Percentiles rank a stretch among this genome's conserved stretches.
Conservation (phyloP, 2,113 vertebrate species). For the Cyprinus carpio region DNA sequence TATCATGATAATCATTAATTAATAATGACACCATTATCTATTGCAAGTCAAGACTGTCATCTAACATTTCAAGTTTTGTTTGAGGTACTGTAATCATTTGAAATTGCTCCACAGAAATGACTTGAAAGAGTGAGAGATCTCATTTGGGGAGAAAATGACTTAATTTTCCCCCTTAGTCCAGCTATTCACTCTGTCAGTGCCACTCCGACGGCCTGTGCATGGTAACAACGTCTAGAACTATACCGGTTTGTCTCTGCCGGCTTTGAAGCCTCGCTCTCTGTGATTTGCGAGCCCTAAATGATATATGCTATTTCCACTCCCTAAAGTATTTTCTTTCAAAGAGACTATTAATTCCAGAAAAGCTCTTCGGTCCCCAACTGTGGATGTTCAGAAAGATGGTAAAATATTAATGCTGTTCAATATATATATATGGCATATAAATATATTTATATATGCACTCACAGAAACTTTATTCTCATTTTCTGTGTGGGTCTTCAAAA, state of each 20-base stretch:
- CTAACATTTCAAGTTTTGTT: slow-evolving; percentile 9
- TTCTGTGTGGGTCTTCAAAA: slow-evolving; percentile 45
- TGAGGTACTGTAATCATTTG: slow-evolving; percentile 39
- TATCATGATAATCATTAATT: slow-evolving; percentile 36
- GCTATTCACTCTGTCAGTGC: slow-evolving; percentile 33
- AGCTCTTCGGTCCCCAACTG: slow-evolving; percentile 13
- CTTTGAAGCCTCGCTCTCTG: slow-evolving; percentile 20
- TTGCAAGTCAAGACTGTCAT: slow-evolving; percentile 34
- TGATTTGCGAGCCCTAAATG: not conserved
- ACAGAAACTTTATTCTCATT: slow-evolving; percentile 46
- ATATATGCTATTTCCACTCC: not conserved
- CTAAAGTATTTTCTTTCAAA: slow-evolving; percentile 34
- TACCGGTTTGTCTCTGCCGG: not conserved
- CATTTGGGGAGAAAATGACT: slow-evolving; percentile 43
- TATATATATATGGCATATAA: not conserved
- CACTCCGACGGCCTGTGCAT: slow-evolving; percentile 14
- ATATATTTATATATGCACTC: slow-evolving; percentile 44
- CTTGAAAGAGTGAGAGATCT: slow-evolving; percentile 4
- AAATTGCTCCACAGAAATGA: slow-evolving; percentile 43
- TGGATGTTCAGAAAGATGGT: slow-evolving; percentile 52
- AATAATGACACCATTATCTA: slow-evolving; percentile 37
- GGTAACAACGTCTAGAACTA: slow-evolving; percentile 5
- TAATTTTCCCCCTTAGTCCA: slow-evolving; percentile 38
- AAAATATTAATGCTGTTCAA: slow-evolving; percentile 62
- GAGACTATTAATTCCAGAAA: slow-evolving; percentile 13